Conservation (phyloP, 2,888 invertebrate species). For the Liodrosophila aerea region DNA sequence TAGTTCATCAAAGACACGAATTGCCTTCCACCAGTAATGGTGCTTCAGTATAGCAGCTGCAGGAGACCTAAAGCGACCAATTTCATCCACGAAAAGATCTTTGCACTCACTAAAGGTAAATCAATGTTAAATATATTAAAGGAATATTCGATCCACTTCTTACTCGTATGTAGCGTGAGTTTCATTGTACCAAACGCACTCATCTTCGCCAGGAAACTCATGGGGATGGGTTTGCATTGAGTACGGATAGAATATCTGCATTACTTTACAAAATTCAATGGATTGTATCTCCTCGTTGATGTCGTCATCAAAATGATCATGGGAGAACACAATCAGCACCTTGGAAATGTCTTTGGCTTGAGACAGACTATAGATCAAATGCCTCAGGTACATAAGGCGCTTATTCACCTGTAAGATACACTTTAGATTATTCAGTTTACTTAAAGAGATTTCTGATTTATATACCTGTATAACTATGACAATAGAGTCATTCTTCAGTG, state of each 20-base stretch:
- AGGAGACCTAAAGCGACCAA: no score
- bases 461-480: no score
- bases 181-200: no score
- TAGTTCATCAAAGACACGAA: not conserved
- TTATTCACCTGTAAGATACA: not conserved
- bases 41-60: not conserved
- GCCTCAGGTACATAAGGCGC: not conserved
- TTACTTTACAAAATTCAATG: not conserved
- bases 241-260: not conserved
- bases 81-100: no score
- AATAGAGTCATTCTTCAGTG: no score
- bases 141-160: no score
- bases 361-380: not conserved
- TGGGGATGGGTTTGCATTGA: not conserved
- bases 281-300: not conserved
- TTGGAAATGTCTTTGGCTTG: not conserved
- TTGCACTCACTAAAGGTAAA: no score
- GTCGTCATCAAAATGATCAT: not conserved
- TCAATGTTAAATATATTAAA: no score
- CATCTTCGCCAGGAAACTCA: not conserved
- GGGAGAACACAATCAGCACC: not conserved
- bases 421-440: no score
- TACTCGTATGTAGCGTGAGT: no score
- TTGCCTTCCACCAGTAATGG: constrained; percentile 1
- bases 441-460: no score